Base-by-base conservation (phyloP, 2,888 invertebrate genomes). In the Sinodicranocentrus sp. region DNA sequence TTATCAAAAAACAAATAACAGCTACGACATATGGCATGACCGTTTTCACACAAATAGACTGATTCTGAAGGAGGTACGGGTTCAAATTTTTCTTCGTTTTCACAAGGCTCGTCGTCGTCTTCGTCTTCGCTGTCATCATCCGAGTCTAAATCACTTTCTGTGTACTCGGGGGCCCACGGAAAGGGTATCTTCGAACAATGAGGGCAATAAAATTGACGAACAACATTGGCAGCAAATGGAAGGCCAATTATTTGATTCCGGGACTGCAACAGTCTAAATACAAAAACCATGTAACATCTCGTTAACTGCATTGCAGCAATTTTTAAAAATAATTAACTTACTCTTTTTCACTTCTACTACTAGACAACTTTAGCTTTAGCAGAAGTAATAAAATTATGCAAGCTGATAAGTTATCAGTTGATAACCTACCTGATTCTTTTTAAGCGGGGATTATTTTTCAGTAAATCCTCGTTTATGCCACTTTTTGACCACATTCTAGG, bases 131-230 rank as follows among this genome's bases (percentile, higher is more conserved):
- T 39, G 39, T 5, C 6, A 39, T 39, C 6, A n/a, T n/a, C n/a
- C n/a, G n/a, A n/a, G n/a, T n/a, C n/a, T n/a, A n/a, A n/a, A n/a
- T n/a, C n/a, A n/a, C n/a, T n/a, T n/a, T n/a, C n/a, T n/a, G n/a
- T n/a, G n/a, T n/a, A n/a, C n/a, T 44, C 44, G 2, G 57, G 57
- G 3, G 57, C 25, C 57, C 57, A 57, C 23, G 57, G 57, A n/a
- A 57, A 57, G 13, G 57, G 57, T 25, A 57, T 57, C 3, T 25
- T 25, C 2, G 21, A 25, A 25, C 57, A 57, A 25, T 25, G 10
- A 8, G 57, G 25, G 19, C 57, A 57, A 25, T 57, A 57, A 23
- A 57, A 57, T 3, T 57, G 57, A 2, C 23, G 21, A 10, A 13
- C 57, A 8, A 57, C 57, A 23, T 23, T 25, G 13, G 1, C 2